Evolutionary conservation across 2,113 vertebrate genomes (phyloP).

Genomic region (Rhizomys pruinosus): DNA sequence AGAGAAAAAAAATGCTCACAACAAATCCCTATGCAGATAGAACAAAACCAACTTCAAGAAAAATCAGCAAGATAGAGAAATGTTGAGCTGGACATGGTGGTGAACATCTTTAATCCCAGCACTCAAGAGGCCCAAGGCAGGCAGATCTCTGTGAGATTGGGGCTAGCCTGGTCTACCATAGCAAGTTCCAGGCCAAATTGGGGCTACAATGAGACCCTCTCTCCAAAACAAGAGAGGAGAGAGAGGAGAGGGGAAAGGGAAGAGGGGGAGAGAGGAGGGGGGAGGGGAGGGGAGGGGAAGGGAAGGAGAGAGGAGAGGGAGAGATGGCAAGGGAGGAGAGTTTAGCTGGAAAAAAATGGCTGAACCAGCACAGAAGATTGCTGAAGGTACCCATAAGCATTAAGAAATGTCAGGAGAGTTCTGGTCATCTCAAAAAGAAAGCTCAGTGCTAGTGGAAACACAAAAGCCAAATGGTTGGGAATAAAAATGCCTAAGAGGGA

Average conservation of each 20-base stretch:
- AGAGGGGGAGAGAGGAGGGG: no score
- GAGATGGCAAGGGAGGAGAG: neutral
- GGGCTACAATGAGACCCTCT: no score
- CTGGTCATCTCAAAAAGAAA: neutral
- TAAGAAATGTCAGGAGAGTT: neutral
- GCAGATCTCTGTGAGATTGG: no score
- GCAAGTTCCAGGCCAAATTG: no score
- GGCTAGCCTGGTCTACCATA: no score
- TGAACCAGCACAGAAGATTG: neutral
- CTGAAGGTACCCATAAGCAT: neutral
- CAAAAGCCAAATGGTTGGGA: neutral
- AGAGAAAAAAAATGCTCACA: neutral
- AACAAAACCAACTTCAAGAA: conserved; percentile 21
- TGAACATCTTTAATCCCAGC: no score
- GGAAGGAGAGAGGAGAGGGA: no score
- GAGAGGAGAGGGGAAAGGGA: neutral
- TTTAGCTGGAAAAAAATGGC: no score
- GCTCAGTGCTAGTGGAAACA: neutral
- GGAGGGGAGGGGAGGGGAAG: no score
- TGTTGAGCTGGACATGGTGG: no score
- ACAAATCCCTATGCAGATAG: neutral
- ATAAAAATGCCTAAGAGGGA: neutral
- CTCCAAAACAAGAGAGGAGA: neutral
- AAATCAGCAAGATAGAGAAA: neutral
- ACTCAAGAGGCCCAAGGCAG: no score